These are phyloP conservation scores for Protobothrops mucrosquamatus DNA, from an alignment of 2,113 vertebrate genomes.

Conservation along the genomic window DNA sequence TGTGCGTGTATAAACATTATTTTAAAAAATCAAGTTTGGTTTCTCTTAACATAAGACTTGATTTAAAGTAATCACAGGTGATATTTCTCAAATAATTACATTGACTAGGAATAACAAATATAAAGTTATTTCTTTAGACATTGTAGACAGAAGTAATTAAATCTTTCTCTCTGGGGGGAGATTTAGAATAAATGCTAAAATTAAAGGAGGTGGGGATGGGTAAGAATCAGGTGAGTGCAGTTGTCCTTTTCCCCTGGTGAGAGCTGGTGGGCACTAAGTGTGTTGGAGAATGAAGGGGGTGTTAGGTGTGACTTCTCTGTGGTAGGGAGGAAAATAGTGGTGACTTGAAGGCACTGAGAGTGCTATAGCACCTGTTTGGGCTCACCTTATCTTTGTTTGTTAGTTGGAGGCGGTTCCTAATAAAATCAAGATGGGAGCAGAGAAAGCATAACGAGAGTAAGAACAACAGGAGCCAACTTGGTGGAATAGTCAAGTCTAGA, in stretches of 20 bases:
- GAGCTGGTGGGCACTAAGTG: neutral
- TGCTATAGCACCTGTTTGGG: neutral
- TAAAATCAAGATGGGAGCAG: rapidly evolving
- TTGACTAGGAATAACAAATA: neutral
- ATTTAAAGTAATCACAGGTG: neutral
- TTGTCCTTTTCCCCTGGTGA: neutral
- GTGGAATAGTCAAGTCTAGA: neutral
- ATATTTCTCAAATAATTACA: neutral
- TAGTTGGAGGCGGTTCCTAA: neutral
- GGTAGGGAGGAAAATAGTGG: neutral
- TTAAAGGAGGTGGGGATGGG: neutral
- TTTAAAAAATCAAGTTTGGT: neutral
- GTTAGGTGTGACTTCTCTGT: neutral
- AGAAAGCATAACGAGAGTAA: neutral
- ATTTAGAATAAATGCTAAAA: neutral
- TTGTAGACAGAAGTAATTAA: neutral
- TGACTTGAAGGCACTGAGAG: neutral
- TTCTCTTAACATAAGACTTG: neutral
- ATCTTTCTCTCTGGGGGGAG: neutral
- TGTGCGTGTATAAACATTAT: neutral
- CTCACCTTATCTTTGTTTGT: neutral
- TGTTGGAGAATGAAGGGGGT: neutral
- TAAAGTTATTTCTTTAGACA: neutral
- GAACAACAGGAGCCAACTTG: neutral
- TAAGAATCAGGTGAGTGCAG: neutral